These are phyloP conservation scores for Lucifuga dentata DNA, from an alignment of 2,113 vertebrate genomes.

Conservation along the genomic window DNA sequence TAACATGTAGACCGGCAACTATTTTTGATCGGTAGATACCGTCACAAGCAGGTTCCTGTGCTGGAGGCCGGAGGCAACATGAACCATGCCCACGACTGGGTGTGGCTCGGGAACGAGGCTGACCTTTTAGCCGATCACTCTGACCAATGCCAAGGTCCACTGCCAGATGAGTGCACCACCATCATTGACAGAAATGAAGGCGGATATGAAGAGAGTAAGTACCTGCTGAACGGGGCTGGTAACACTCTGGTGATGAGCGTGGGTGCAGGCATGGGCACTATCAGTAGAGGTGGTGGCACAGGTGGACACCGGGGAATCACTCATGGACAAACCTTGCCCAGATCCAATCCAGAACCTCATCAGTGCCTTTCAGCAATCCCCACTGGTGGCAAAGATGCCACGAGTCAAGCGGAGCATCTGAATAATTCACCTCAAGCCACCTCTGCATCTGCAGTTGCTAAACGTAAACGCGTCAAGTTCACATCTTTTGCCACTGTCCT, in stretches of 20 bases:
- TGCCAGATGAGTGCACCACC: conserved; percentile 89
- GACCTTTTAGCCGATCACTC: conserved; percentile 90
- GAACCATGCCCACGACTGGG: conserved; percentile 98
- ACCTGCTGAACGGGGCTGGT: conserved; percentile 89
- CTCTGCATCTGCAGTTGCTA: conserved; percentile 74
- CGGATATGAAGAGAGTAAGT: conserved; percentile 92
- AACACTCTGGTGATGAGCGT: conserved; percentile 86
- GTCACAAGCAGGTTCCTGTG: conserved; percentile 94
- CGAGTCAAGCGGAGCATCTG: conserved; percentile 82
- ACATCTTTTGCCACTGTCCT: conserved; percentile 96
- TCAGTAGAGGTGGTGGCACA: conserved; percentile 43
- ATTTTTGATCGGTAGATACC: too few species aligned
- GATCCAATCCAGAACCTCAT: conserved; percentile 86
- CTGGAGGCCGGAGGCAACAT: conserved; percentile 91
- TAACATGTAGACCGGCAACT: too few species aligned
- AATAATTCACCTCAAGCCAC: conserved; percentile 84
- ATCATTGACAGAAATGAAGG: conserved; percentile 90
- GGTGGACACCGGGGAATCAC: conserved; percentile 66
- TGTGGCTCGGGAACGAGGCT: conserved; percentile 94
- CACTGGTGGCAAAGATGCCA: conserved; percentile 83
- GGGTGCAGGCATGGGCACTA: conserved; percentile 55
- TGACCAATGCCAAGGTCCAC: conserved; percentile 87
- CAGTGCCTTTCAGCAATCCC: conserved; percentile 80
- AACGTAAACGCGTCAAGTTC: conserved; percentile 96
- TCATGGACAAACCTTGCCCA: conserved; percentile 86